Base-by-base conservation (phyloP, 2,888 invertebrate genomes). In the Gasteruption jaculator region DNA sequence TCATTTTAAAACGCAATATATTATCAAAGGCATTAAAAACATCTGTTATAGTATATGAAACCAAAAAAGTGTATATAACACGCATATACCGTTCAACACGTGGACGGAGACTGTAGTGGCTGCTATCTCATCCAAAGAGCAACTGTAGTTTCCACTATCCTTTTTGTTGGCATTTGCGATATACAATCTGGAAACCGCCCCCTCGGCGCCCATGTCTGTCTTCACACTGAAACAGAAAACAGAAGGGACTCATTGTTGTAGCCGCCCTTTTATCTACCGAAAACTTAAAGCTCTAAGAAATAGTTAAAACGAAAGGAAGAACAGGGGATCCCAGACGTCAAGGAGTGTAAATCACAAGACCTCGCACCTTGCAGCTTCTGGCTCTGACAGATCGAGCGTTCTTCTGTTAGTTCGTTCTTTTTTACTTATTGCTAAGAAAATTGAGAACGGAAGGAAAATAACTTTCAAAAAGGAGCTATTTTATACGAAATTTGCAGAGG, bases 111-210 rank as follows among this genome's bases (percentile, higher is more conserved):
- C 83, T 15, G 82, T 83, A 43, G 74, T 73, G 27, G 80, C 79
- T 32, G 81, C 76, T 14, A 85, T 82, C 41, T 85, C 80, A 51
- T 84, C 85, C 48, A 87, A 71, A 22, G 85, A 76, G 63, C 87
- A 88, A 41, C 85, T 84, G 69, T 87, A 87, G 70, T 86, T 86
- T 22, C 87, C 87, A 21, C 85, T 85, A 63, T 88, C 87, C 49
- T 83, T 81, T 55, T 81, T 78, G 63, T 83, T 82, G 36, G 86
- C 86, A 68, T 87, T 86, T 43, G 86, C 87, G 53, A 87, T 86
- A 73, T 86, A 86, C 45, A 88, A 77, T 39, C 84, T 76, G 47
- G 86, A 87, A 45, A 85, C 73, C 14, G 86, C 86, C 31, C 85
- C 82, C 56, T 83, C 83, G 11, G 80, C 74, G 38, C 82, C 77